Evolutionary conservation across 2,888 invertebrate genomes (phyloP), one percentile per base, ranked within the genome.

Genomic region (Melieria omissa): DNA sequence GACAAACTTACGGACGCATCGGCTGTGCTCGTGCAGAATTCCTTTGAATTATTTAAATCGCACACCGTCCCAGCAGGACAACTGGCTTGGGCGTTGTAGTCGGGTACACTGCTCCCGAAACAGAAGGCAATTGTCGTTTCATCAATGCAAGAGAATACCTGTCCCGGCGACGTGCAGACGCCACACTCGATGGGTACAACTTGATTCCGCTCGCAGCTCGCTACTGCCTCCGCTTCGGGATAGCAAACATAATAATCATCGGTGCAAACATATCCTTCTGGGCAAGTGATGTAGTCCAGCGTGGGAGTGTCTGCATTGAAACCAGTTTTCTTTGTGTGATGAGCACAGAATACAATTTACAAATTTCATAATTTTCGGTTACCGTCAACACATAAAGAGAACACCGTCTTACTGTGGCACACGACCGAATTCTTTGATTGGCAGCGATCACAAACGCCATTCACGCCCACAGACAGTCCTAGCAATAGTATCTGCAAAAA

Each of bases 11-110:
- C 70, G 60, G 14, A 8, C 14, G 47, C 5, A 44, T 14, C n/a
- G 16, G 63, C n/a, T 4, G 47, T 66, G 9, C 72, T 71, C 0
- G 74, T 73, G 47, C 81, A 81, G 67, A 79, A 77, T n/a, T 76
- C 75, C 2, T 58, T 52, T 7, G 64, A 29, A 46, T 74, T 77
- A 8, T 73, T 73, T 16, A 80, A 64, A 75, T 80, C 79, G 54
- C 80, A 81, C 0, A 80, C 78, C 6, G 78, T 78, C 10, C 74
- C 74, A 12, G 67, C 75, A 0, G 72, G 73, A 64, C 81, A 81
- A 62, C 61, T 65, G 0, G 76, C 73, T 4, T 63, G 16, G 0
- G 70, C 58, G 0, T 62, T 65, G 5, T 61, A 69, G 62, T 75
- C 65, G 3, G 77, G 77, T 1, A 16, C 45, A 64, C 73, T 68